Conservation (phyloP, 92 coral and sea anemone species). For the Nematostella vectensis region DNA sequence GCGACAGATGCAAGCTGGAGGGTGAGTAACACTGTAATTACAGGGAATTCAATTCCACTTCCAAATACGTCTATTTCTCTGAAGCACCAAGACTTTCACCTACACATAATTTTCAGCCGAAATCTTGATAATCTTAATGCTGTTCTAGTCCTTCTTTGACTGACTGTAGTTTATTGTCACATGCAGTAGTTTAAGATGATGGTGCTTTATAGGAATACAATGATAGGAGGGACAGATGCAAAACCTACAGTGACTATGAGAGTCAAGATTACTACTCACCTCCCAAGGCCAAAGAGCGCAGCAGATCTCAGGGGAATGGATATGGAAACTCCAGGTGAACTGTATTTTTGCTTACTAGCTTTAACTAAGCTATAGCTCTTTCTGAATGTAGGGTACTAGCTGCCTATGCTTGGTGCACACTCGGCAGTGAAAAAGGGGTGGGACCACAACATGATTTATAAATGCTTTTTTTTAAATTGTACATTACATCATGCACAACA, state of each 20-base stretch:
- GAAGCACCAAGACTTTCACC: neutral
- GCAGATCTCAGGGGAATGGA: constrained; percentile 19
- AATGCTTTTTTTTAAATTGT: too few relatives aligned
- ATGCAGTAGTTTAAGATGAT: neutral
- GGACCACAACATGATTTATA: too few relatives aligned
- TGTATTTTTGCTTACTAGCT: too few relatives aligned
- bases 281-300: constrained; percentile 20
- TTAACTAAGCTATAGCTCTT: too few relatives aligned
- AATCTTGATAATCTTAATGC: too few relatives aligned
- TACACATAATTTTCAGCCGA: neutral
- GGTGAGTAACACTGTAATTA: constrained; percentile 31
- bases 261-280: constrained; percentile 27
- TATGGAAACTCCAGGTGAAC: constrained; percentile 12
- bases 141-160: neutral
- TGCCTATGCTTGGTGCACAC: too few relatives aligned
- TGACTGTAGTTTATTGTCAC: neutral
- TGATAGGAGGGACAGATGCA: constrained; percentile 30
- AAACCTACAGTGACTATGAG: constrained; percentile 18
- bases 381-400: too few relatives aligned
- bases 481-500: too few relatives aligned
- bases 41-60: neutral
- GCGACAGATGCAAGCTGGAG: constrained; percentile 89
- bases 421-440: too few relatives aligned
- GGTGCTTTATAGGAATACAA: neutral
- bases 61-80: neutral